Evolutionary conservation across 2,113 vertebrate species (phyloP), one percentile per base, ranked within the genome.

Genomic region (Smithornis capensis): DNA sequence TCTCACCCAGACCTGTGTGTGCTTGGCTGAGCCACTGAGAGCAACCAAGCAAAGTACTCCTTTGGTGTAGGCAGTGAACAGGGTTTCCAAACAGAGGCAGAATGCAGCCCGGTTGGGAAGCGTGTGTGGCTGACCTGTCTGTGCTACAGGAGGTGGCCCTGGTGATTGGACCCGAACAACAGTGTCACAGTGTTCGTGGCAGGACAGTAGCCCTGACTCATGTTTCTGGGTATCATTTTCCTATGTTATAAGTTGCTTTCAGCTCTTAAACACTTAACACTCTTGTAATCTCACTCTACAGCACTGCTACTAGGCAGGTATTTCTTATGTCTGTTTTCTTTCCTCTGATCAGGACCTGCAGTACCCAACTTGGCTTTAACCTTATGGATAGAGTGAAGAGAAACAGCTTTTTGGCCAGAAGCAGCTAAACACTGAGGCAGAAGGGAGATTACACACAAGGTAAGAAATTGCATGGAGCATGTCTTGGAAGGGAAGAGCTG

Each of bases 241-340:
- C 16, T 71, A 53, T 79, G n/a, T 19, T 52, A 28, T 70, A 45
- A 14, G 33, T 69, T 90, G 77, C 37, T 90, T 88, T 79, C 4
- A 5, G 80, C 47, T 83, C 57, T 59, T 93, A 57, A 76, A 65
- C 44, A 83, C 18, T 68, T 84, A 33, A n/a, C 0, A 29, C 24
- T 73, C 7, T 40, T 73, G n/a, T 80, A 80, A 79, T 87, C 44
- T 65, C 37, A 65, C 7, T 37, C 52, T 75, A 37, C 38, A 21
- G 62, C 81, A 75, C 33, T 2, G 7, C 29, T 79, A 2, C 40
- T 21, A 2, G 45, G 11, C 1, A 17, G 31, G 13, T 87, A 64
- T 87, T 92, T 81, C n/a, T 75, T 52, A 37, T n/a, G 37, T 69
- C 62, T 76, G n/a, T 79, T 90, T 95, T 90, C 70, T 78, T 90